phyloP scores from a whole-genome alignment of 2,797 vertebrate species.

The Aldrovandia affinis region DNA sequence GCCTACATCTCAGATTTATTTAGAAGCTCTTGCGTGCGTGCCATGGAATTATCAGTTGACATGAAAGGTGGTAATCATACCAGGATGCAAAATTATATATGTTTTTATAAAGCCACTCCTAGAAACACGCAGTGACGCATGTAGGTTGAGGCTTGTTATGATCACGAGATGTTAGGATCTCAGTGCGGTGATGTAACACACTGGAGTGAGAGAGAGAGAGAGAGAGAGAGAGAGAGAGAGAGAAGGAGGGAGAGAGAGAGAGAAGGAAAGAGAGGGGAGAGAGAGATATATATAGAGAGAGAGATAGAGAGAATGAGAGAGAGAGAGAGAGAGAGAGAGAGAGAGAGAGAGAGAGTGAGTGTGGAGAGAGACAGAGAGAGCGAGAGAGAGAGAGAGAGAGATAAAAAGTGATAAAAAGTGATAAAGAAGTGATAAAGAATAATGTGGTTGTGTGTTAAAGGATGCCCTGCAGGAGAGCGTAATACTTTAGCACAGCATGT shows the following conservation, averaged over 20 bases:
- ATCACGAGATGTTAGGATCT: not conserved
- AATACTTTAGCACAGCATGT: not conserved
- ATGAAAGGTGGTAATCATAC: not conserved
- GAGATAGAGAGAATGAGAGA: not conserved
- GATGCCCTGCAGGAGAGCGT: not conserved
- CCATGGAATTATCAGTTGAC: not conserved
- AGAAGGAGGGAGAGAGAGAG: not conserved
- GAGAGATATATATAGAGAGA: not conserved
- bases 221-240: not conserved
- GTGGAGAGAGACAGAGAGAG: not conserved
- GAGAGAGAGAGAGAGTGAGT: not conserved
- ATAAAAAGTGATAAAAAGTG: too few relatives aligned
- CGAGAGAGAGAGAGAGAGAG: not conserved
- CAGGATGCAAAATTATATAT: too few relatives aligned
- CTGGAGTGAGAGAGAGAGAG: not conserved
- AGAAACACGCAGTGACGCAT: not conserved
- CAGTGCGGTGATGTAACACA: not conserved
- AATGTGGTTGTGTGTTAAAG: not conserved
- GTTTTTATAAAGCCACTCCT: too few relatives aligned
- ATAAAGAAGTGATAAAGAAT: too few relatives aligned
- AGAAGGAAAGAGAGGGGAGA: not conserved
- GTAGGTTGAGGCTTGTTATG: not conserved
- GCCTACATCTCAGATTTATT: not conserved
- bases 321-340: not conserved
- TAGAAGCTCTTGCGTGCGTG: not conserved